Evolutionary conservation across 2,888 invertebrate species (phyloP), one percentile per base, ranked within the genome.

Genomic region (Branchellion lobata): DNA sequence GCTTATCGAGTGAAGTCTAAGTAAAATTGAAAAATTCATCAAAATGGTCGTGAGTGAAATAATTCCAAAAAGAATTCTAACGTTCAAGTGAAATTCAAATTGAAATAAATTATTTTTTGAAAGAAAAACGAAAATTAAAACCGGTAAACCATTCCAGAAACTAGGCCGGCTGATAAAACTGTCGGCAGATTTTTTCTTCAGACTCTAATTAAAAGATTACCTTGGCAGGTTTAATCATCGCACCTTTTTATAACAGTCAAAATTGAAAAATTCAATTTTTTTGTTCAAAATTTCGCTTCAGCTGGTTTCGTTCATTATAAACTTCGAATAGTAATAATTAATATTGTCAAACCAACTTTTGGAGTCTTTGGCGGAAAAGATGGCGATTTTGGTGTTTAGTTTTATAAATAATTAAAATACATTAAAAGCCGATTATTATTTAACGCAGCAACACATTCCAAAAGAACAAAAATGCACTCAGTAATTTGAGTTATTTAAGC

Each of bases 131-230:
- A 57, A 57, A 24, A 57, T 24, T 57, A n/a, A 57, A 57, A 57
- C 5, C 61, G 21, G 24, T 57, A 57, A 57, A 57, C 61, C n/a
- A 57, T 57, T 24, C 61, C 21, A 24, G n/a, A 57, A 57, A 24
- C 61, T 24, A 57, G 61, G 24, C 61, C n/a, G 61, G 5, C 21
- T 24, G 61, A 57, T 57, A 57, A 57, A 57, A 57, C 24, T n/a
- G 5, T 57, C 61, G n/a, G 61, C n/a, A 24, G 61, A 18, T 57
- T 18, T 57, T 24, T 14, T 57, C 61, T 57, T 40, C 40, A 57
- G 24, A 57, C 61, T 57, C 61, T 57, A 57, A 57, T 57, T 57
- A 57, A 57, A 57, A 57, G 61, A 57, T 57, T 57, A 57, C 40
- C 40, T 57, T 57, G 61, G 11, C 21, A 18, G n/a, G n/a, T 57